These are phyloP conservation scores for Corydoras maculifer DNA, from an alignment of 2,113 vertebrate genomes.

Conservation along the genomic window DNA sequence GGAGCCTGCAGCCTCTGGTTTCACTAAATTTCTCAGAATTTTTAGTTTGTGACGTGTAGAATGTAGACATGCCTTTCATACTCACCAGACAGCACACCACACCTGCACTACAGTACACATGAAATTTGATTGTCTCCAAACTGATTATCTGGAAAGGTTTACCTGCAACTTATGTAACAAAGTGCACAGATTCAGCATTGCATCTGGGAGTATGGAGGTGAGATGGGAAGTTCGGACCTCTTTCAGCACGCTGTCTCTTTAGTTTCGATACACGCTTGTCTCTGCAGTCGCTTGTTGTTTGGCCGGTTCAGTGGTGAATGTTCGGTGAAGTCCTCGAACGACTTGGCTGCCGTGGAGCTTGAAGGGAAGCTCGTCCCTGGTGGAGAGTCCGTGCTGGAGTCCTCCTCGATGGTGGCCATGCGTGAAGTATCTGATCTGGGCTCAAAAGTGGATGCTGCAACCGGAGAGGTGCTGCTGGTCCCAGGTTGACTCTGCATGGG, in stretches of 20 bases:
- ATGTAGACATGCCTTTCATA: no score
- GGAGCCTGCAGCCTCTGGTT: no score
- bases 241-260: constrained; percentile 91
- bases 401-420: constrained; percentile 97
- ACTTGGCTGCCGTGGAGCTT: constrained; percentile 76
- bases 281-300: constrained; percentile 79
- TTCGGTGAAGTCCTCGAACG: constrained; percentile 90
- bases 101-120: no score
- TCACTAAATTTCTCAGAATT: no score
- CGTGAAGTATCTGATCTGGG: constrained; percentile 70
- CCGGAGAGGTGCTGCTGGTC: not conserved
- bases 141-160: no score
- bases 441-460: constrained; percentile 39
- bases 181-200: no score
- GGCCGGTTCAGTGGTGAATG: constrained; percentile 60
- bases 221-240: not conserved
- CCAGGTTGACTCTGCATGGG: not conserved
- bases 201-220: not conserved
- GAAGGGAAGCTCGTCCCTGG: constrained; percentile 81
- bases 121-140: no score
- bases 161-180: no score
- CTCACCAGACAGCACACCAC: no score
- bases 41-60: no score
- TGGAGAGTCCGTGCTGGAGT: constrained; percentile 82
- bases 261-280: constrained; percentile 83